These are phyloP conservation scores for Morelia viridis DNA, from an alignment of 2,797 vertebrate genomes.

Conservation along the genomic window DNA sequence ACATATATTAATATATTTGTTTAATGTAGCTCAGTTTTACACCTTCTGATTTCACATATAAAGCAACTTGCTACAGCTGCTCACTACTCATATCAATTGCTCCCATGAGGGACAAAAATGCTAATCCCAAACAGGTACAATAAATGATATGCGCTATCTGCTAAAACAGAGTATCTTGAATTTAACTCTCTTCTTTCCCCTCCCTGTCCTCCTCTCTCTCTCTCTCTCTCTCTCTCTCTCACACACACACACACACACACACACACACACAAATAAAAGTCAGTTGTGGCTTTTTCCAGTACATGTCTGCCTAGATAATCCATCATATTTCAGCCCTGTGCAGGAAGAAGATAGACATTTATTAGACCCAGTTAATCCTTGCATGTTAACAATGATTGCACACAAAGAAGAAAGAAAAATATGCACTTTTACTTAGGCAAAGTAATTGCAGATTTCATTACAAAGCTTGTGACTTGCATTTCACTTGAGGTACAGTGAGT, in stretches of 20 bases:
- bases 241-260: no score
- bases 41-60: background rate
- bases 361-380: background rate
- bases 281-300: constrained; percentile 1
- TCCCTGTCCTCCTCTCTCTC: background rate
- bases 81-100: constrained; percentile 23
- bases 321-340: background rate
- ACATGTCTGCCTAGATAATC: constrained; percentile 13
- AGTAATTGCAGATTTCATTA: constrained; percentile 19
- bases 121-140: constrained; percentile 14
- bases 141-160: constrained; percentile 37
- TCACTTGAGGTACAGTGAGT: constrained; percentile 38
- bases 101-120: constrained; percentile 32
- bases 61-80: background rate
- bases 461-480: background rate
- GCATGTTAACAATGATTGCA: constrained; percentile 24
- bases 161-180: constrained; percentile 27
- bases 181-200: background rate
- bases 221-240: no score
- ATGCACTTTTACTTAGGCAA: constrained; percentile 8
- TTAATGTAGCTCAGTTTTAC: background rate
- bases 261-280: constrained; percentile 4
- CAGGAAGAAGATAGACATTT: background rate
- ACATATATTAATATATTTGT: background rate
- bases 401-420: constrained; percentile 8